phyloP scores from a whole-genome alignment of 2,113 vertebrate genomes.

The Pogonocichla stellata region DNA sequence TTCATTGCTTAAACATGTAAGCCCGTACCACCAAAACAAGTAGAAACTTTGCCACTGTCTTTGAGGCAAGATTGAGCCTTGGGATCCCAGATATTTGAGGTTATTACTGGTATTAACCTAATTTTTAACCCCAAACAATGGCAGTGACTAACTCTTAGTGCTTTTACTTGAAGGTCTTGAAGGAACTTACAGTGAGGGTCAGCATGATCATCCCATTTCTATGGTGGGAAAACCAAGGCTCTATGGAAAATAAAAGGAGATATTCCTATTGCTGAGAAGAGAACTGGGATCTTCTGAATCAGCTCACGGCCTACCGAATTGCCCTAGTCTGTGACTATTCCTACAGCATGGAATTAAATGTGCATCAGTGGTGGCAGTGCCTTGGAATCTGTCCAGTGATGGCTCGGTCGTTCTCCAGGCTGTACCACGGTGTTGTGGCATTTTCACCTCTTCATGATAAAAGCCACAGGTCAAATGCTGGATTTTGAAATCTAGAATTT shows the following conservation, averaged over 20 bases:
- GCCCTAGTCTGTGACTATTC: background rate
- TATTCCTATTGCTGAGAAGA: background rate
- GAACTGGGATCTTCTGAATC: background rate
- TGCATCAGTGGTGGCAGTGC: background rate
- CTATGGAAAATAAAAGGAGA: background rate
- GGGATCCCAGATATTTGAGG: background rate
- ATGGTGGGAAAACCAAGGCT: background rate
- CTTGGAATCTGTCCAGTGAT: background rate
- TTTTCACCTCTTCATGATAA: background rate
- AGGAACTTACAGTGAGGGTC: background rate
- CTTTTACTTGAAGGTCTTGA: background rate
- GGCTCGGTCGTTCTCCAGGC: background rate
- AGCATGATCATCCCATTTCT: background rate
- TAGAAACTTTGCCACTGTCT: background rate
- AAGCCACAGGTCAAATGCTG: background rate
- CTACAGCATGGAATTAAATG: background rate
- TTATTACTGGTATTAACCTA: background rate
- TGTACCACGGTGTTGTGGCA: rapidly evolving
- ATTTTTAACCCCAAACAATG: background rate
- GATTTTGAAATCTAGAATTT: background rate
- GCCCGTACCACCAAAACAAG: background rate
- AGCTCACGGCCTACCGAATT: background rate
- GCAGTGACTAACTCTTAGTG: background rate
- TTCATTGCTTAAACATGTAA: background rate
- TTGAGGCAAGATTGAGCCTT: background rate